Conservation (phyloP, 2,888 invertebrate species). For the Carterocephalus palaemon region DNA sequence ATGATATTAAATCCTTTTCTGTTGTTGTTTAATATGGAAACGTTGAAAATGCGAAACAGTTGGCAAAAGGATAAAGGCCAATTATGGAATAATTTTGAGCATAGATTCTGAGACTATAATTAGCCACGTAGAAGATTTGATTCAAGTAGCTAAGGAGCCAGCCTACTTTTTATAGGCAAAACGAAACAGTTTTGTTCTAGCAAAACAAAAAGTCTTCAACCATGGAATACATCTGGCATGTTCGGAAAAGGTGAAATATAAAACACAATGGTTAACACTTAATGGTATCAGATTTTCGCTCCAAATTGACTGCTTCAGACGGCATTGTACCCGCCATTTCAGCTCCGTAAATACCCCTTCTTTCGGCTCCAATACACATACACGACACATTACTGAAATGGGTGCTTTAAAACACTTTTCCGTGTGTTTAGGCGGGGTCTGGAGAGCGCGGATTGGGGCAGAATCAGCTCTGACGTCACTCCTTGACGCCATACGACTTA, state of each 20-base stretch:
- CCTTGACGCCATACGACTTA: slow-evolving; percentile 1
- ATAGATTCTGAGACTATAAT: no score
- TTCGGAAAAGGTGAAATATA: no score
- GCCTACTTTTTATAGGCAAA: no score
- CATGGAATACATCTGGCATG: no score
- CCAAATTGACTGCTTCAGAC: slow-evolving; percentile 5
- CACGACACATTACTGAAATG: slow-evolving; percentile 2
- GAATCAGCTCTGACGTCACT: slow-evolving; percentile 11
- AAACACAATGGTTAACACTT: not conserved
- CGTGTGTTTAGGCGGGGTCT: slow-evolving; percentile 9
- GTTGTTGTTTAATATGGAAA: not conserved
- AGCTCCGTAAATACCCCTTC: slow-evolving; percentile 2
- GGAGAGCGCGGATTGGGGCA: not conserved
- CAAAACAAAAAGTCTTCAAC: no score
- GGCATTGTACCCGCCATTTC: slow-evolving; percentile 6
- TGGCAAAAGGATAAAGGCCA: not conserved
- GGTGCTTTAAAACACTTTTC: slow-evolving; percentile 15
- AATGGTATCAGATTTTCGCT: not conserved
- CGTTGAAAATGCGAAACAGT: slow-evolving; percentile 1
- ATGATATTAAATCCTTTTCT: slow-evolving; percentile 19
- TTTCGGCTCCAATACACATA: slow-evolving; percentile 3
- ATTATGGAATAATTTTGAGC: no score
- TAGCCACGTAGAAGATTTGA: no score
- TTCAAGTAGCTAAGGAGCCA: no score
- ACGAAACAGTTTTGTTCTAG: no score